Base-by-base conservation (phyloP, 2,113 vertebrate species). In the Saccopteryx leptura region DNA sequence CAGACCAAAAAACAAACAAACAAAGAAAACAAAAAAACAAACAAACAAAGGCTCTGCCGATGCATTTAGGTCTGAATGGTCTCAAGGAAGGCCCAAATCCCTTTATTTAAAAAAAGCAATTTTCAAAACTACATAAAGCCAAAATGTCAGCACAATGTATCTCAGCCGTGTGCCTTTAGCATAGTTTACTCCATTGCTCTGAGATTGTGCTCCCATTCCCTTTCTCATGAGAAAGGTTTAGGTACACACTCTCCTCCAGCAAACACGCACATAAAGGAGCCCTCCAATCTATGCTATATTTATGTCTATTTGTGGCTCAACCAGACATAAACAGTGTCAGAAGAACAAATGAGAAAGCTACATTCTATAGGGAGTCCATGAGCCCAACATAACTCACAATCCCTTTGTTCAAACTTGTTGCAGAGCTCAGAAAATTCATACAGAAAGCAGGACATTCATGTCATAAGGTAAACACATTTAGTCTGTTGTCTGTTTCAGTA, bases 261-360 rank as follows among this genome's bases (percentile, higher is more conserved):
- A 86, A 46, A 72, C 75, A 82, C 21, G 46, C 60, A 46, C 66
- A 33, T 9, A 52, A 33, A 60, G 28, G 58, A 79, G 4, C 74
- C 85, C 61, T 26, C 60, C 69, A 14, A 0, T 88, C 76, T 71
- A 17, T 52, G 5, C 93, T 84, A 2, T 80, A 63, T 92, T 93
- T 96, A 93, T 93, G 89, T 71, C 46, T 31, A 28, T 96, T 88
- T 5, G 13, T 74, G 95, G 60, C 61, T 90, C 96, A 79, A 39
- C 2, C 61, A 97, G 80, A 95, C 65, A 9, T 80, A 97, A 95
- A 66, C 82, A 97, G 79, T 96, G 91, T 96, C 96, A 97, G 96
- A 61, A 71, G 83, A 74, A 96, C 69, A 96, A 98, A 97, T 65
- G 92, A 97, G 92, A 88, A 96, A 31, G 84, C 24, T 66, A 9